Percentiles rank a stretch among this genome's conserved stretches.
phyloP scores from a whole-genome alignment of 2,113 vertebrate genomes.

The Caretta caretta region DNA sequence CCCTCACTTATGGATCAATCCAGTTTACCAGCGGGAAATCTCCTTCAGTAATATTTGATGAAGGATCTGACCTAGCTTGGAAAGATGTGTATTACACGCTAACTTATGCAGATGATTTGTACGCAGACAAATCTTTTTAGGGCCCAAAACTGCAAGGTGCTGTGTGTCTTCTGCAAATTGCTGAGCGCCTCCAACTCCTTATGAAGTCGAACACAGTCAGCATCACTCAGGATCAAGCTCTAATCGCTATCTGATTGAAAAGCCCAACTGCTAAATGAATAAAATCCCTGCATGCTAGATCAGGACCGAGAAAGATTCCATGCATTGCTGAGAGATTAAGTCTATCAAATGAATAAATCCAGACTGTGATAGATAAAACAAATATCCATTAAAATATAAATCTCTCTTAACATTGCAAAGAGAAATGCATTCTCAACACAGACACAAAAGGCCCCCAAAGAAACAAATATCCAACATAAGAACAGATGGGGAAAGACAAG shows the following conservation, averaged over 20 bases:
- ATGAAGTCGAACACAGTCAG: background rate
- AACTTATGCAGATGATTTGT: background rate
- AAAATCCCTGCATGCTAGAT: slow-evolving; percentile 30
- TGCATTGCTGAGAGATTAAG: slow-evolving; percentile 14
- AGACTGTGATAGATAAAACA: slow-evolving; percentile 64
- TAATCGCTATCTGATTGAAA: slow-evolving; percentile 52
- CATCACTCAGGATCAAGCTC: background rate
- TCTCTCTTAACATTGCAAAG: slow-evolving; percentile 27
- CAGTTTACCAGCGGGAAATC: slow-evolving; percentile 15
- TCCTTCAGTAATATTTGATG: background rate
- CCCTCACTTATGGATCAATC: background rate
- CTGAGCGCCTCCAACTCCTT: background rate
- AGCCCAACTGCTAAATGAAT: slow-evolving; percentile 30
- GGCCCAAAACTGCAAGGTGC: background rate
- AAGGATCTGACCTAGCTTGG: background rate
- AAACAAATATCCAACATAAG: slow-evolving; percentile 36
- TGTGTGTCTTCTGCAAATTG: background rate
- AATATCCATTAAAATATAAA: slow-evolving; percentile 68
- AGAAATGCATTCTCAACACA: slow-evolving; percentile 40
- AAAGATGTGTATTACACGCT: background rate
- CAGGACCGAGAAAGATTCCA: slow-evolving; percentile 27
- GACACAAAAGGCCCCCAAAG: slow-evolving; percentile 20
- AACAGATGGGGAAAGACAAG: slow-evolving; percentile 53
- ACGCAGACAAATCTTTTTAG: background rate
- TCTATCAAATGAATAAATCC: slow-evolving; percentile 62